A percentile compares a stretch with the other conserved stretches of the same genome.
Conservation (phyloP, 2,888 invertebrate species). For the Melanophora roralis region DNA sequence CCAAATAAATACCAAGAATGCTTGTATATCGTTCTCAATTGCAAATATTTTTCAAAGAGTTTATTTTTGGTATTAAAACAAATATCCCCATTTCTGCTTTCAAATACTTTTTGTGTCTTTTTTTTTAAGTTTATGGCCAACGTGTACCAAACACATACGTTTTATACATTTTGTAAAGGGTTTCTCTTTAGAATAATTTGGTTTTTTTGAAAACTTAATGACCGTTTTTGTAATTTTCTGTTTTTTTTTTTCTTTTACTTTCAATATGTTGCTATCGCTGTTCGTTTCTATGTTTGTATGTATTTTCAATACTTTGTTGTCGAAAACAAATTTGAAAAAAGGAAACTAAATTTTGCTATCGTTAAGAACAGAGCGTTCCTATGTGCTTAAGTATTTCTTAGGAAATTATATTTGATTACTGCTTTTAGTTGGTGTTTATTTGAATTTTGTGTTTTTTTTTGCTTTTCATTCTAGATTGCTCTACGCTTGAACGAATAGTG, state of each 20-base stretch:
- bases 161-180: background rate
- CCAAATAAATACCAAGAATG: no score
- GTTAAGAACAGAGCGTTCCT: background rate
- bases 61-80: constrained; percentile 21
- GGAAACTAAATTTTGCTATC: background rate
- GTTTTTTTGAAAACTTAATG: constrained; percentile 43
- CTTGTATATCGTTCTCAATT: background rate
- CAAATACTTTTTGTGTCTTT: background rate
- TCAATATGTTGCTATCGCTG: constrained; percentile 11
- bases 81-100: constrained; percentile 26
- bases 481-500: constrained; percentile 50
- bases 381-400: constrained; percentile 45
- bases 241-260: constrained; percentile 9
- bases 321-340: background rate
- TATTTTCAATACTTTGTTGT: constrained; percentile 25
- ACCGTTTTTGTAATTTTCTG: constrained; percentile 41
- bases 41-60: background rate
- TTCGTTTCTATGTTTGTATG: background rate
- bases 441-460: constrained; percentile 36
- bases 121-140: background rate
- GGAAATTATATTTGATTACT: constrained; percentile 62
- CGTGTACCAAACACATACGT: background rate
- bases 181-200: constrained; percentile 3
- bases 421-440: constrained; percentile 60
- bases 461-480: constrained; percentile 29